phyloP scores from a whole-genome alignment of 2,888 invertebrate genomes.

The Macrosiphum euphorbiae region DNA sequence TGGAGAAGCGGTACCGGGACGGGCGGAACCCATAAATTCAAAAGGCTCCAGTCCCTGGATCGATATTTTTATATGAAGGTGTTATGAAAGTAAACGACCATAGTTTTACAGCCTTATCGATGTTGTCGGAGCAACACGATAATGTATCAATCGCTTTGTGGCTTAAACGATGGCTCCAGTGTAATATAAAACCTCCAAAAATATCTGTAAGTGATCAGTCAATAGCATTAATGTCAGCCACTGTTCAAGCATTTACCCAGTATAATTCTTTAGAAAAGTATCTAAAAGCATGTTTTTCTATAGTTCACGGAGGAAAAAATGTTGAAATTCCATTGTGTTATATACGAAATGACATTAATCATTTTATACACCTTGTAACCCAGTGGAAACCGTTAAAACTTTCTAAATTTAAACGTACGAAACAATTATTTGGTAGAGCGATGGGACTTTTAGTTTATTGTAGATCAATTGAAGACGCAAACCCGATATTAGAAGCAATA shows the following conservation, averaged over 20 bases:
- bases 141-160: constrained; percentile 54
- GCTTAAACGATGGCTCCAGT: constrained; percentile 62
- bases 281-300: constrained; percentile 47
- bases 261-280: constrained; percentile 27
- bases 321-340: constrained; percentile 46
- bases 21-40: too few relatives aligned
- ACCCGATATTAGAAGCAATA: too few relatives aligned
- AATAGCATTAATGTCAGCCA: constrained; percentile 53
- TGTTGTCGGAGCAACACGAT: too few relatives aligned
- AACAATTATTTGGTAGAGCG: background rate
- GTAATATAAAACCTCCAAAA: constrained; percentile 53
- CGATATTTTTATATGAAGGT: constrained; percentile 23
- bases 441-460: background rate
- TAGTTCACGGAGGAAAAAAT: too few relatives aligned
- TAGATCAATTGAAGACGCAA: too few relatives aligned
- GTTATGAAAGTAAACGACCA: too few relatives aligned
- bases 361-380: constrained; percentile 57
- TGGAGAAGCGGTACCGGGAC: too few relatives aligned
- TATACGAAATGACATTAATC: constrained; percentile 62
- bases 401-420: background rate
- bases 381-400: constrained; percentile 46
- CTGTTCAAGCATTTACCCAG: constrained; percentile 43
- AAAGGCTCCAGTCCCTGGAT: too few relatives aligned
- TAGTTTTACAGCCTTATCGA: too few relatives aligned
- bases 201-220: constrained; percentile 53